These are phyloP conservation scores for Sarcophaga variegata DNA, from an alignment of 2,888 invertebrate species.

Conservation along the genomic window DNA sequence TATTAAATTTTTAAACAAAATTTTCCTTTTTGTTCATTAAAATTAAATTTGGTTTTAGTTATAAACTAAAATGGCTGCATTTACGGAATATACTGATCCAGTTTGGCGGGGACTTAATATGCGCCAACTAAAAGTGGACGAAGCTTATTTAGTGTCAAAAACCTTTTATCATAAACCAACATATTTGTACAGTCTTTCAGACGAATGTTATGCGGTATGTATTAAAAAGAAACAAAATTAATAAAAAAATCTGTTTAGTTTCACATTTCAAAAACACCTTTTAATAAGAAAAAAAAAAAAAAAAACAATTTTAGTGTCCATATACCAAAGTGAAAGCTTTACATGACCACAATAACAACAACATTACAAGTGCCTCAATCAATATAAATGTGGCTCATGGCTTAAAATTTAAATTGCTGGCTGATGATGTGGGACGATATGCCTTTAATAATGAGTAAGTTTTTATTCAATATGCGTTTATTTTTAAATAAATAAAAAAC, in stretches of 20 bases:
- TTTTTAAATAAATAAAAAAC: not conserved
- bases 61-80: slow-evolving; percentile 81
- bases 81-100: slow-evolving; percentile 84
- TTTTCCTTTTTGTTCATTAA: not conserved
- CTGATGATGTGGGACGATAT: slow-evolving; percentile 82
- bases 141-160: slow-evolving; percentile 85
- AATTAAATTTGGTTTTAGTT: slow-evolving; percentile 12
- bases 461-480: not conserved
- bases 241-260: slow-evolving; percentile 4
- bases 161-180: slow-evolving; percentile 78
- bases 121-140: slow-evolving; percentile 85
- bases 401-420: slow-evolving; percentile 84
- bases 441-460: slow-evolving; percentile 79
- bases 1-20: no score
- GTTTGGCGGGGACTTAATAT: slow-evolving; percentile 84
- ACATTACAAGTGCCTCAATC: slow-evolving; percentile 76
- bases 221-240: slow-evolving; percentile 2
- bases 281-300: not conserved
- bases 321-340: slow-evolving; percentile 83
- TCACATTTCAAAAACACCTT: slow-evolving; percentile 3
- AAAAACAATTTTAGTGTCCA: slow-evolving; percentile 84
- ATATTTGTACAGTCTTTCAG: slow-evolving; percentile 86
- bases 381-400: slow-evolving; percentile 83
- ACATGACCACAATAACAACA: slow-evolving; percentile 58
- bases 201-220: slow-evolving; percentile 87